These are phyloP conservation scores for Siniperca chuatsi DNA, from an alignment of 2,113 vertebrate genomes.

Conservation along the genomic window DNA sequence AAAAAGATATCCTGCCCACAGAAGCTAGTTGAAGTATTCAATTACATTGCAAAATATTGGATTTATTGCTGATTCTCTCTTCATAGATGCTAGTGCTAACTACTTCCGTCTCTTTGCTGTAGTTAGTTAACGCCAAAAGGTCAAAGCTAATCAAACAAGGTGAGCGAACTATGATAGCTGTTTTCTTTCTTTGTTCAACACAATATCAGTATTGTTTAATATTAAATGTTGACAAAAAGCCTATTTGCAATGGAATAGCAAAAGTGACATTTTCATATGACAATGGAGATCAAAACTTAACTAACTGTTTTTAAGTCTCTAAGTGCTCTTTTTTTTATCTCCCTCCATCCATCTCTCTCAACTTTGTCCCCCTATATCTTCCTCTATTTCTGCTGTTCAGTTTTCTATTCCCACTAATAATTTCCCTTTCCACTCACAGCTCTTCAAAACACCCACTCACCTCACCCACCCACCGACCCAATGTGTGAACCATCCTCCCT, in stretches of 20 bases:
- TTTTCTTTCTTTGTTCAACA: background rate
- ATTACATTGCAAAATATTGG: too few species aligned
- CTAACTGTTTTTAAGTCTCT: background rate
- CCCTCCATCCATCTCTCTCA: constrained; percentile 59
- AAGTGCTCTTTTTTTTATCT: constrained; percentile 29
- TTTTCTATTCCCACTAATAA: constrained; percentile 59
- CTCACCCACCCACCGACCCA: constrained; percentile 60
- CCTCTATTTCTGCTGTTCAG: constrained; percentile 27
- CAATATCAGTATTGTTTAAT: background rate
- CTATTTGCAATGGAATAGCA: too few species aligned
- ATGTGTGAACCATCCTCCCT: constrained; percentile 46
- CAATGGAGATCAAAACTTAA: background rate
- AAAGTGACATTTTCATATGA: constrained; percentile 3
- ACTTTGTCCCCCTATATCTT: constrained; percentile 37
- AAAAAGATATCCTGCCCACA: too few species aligned
- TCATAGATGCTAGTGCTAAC: too few species aligned
- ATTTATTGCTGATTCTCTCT: too few species aligned
- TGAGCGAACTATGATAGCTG: background rate
- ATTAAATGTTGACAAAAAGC: too few species aligned
- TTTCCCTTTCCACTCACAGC: constrained; percentile 48
- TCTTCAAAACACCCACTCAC: constrained; percentile 69
- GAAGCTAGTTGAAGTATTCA: background rate
- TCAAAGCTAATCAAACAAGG: background rate
- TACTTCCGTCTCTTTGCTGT: background rate
- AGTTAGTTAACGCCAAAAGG: background rate